phyloP scores from a whole-genome alignment of 1,140 invertebrate genomes.

The Drosophila nasuta region DNA sequence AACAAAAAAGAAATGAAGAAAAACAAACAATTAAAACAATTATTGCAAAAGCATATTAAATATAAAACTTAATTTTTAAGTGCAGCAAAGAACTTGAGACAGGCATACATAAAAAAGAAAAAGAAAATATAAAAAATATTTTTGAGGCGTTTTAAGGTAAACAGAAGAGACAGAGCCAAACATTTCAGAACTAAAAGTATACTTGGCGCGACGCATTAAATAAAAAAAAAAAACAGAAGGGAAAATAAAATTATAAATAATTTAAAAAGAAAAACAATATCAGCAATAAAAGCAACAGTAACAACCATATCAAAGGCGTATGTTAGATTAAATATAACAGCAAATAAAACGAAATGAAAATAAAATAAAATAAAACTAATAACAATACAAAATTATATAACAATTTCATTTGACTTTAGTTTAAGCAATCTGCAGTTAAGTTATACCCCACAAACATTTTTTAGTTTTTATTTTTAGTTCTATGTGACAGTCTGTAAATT shows the following conservation, averaged over 20 bases:
- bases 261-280: slow-evolving; percentile 60
- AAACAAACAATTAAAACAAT: slow-evolving; percentile 32
- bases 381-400: slow-evolving; percentile 8
- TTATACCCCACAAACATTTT: neutral
- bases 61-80: slow-evolving; percentile 59
- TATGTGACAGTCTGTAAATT: slow-evolving; percentile 31
- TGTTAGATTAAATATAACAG: slow-evolving; percentile 75
- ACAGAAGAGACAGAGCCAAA: slow-evolving; percentile 68
- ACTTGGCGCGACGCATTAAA: slow-evolving; percentile 64
- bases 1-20: slow-evolving; percentile 39
- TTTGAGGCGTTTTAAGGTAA: slow-evolving; percentile 80
- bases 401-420: slow-evolving; percentile 54
- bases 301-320: slow-evolving; percentile 84
- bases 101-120: slow-evolving; percentile 45
- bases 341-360: slow-evolving; percentile 30
- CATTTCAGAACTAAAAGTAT: slow-evolving; percentile 79
- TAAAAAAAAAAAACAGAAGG: slow-evolving; percentile 29
- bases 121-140: slow-evolving; percentile 57
- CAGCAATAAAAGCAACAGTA: slow-evolving; percentile 83
- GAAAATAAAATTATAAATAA: slow-evolving; percentile 46
- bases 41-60: slow-evolving; percentile 50
- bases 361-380: slow-evolving; percentile 49
- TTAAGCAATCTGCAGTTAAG: slow-evolving; percentile 33
- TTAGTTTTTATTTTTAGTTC: slow-evolving; percentile 33
- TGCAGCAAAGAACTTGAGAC: slow-evolving; percentile 55